phyloP scores from a whole-genome alignment of 1,140 invertebrate genomes.

The Drosophila pandora region DNA sequence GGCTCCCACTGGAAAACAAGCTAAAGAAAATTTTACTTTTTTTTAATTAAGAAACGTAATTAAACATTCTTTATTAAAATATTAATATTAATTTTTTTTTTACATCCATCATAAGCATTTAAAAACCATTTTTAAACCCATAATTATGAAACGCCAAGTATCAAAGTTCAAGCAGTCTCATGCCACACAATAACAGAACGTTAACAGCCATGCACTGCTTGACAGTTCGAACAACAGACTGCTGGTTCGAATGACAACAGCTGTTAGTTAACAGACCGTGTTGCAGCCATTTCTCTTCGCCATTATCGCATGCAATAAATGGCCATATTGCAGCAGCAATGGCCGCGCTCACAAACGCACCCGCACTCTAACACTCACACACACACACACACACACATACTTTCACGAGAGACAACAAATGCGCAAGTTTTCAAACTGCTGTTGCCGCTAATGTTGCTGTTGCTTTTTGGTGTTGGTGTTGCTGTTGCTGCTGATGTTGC shows the following conservation, averaged over 20 bases:
- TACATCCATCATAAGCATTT: background rate
- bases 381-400: slow-evolving; percentile 11
- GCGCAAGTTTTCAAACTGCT: slow-evolving; percentile 52
- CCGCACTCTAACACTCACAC: background rate
- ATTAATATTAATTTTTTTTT: background rate
- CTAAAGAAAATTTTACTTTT: too few species aligned
- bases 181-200: too few species aligned
- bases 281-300: slow-evolving; percentile 5
- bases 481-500: slow-evolving; percentile 9
- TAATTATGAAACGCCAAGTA: background rate
- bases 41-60: too few species aligned
- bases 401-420: slow-evolving; percentile 37
- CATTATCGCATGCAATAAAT: slow-evolving; percentile 69
- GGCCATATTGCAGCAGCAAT: slow-evolving; percentile 26
- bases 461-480: background rate
- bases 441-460: slow-evolving; percentile 21
- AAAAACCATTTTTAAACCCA: background rate
- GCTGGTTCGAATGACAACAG: slow-evolving; percentile 48
- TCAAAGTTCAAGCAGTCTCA: slow-evolving; percentile 22
- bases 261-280: slow-evolving; percentile 25
- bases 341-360: slow-evolving; percentile 32
- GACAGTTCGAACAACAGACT: slow-evolving; percentile 42
- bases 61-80: too few species aligned
- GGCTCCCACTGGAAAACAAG: too few species aligned
- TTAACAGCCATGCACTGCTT: slow-evolving; percentile 7